These are phyloP conservation scores for Epirrita christyi DNA, from an alignment of 2,888 invertebrate genomes.

Conservation along the genomic window DNA sequence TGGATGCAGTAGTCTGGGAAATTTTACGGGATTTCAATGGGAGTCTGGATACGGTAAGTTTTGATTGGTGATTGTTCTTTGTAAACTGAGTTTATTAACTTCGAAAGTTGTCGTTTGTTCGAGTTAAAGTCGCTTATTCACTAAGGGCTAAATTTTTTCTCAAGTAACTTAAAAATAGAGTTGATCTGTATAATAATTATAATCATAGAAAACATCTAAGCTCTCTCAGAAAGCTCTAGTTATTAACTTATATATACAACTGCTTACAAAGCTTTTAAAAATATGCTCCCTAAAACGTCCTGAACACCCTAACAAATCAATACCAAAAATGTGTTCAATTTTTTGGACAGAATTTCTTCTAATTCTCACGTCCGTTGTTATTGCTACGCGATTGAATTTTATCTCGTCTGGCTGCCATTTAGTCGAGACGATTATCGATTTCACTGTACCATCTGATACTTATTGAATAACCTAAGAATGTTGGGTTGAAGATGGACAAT, in stretches of 20 bases:
- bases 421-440: conserved; percentile 19
- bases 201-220: no score
- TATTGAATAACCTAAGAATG: background rate
- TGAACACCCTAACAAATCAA: conserved; percentile 12
- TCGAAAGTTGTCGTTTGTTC: background rate
- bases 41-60: conserved; percentile 16
- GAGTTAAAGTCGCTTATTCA: background rate
- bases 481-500: no score
- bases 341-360: background rate
- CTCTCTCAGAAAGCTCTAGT: no score
- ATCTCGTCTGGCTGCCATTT: conserved; percentile 18
- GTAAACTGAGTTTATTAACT: conserved; percentile 4
- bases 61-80: conserved; percentile 21
- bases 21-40: conserved; percentile 47
- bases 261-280: no score
- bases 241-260: no score
- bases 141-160: background rate
- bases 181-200: no score
- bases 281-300: no score
- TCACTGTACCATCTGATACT: background rate
- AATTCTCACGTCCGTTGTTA: conserved; percentile 1
- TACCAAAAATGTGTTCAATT: background rate
- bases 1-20: conserved; percentile 76
- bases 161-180: no score
- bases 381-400: conserved; percentile 15